A percentile compares a stretch with the other conserved stretches of the same genome.
Evolutionary conservation across 2,113 vertebrate genomes (phyloP).

Genomic region (Pandion haliaetus): DNA sequence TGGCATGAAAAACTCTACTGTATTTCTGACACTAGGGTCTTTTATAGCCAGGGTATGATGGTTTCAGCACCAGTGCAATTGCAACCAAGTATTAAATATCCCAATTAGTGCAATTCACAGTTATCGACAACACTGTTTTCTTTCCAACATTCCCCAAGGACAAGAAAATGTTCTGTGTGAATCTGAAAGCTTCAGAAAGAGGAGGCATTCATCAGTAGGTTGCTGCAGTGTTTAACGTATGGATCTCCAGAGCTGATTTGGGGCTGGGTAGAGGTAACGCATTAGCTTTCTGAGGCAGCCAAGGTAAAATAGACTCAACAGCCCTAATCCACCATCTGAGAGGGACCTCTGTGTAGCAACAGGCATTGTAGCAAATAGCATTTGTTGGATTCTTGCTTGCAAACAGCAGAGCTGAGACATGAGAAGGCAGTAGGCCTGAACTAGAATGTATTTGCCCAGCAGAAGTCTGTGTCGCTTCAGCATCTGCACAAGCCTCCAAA

Average conservation of each 20-base stretch:
- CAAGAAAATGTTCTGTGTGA: not conserved
- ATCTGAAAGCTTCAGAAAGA: not conserved
- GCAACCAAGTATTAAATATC: conserved; percentile 43
- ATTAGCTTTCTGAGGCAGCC: not conserved
- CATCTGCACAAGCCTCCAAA: not conserved
- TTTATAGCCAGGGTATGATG: not conserved
- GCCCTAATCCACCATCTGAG: not conserved
- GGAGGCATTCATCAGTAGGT: not conserved
- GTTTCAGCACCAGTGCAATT: conserved; percentile 38
- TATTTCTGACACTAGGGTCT: conserved; percentile 26
- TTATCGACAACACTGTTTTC: not conserved
- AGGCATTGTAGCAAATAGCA: not conserved
- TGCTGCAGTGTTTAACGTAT: accelerated
- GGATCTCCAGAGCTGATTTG: not conserved
- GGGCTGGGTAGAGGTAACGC: not conserved
- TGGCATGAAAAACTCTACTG: conserved; percentile 48
- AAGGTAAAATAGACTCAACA: not conserved
- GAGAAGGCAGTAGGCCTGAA: too few relatives aligned
- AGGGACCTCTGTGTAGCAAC: too few relatives aligned
- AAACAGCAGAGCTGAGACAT: not conserved
- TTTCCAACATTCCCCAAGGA: not conserved
- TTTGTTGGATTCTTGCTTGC: not conserved
- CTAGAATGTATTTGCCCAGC: too few relatives aligned
- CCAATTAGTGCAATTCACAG: conserved; percentile 31
- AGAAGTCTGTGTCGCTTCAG: not conserved